Evolutionary conservation across 1,140 invertebrate genomes (phyloP).

Genomic region (Drosophila nigrodunni): DNA sequence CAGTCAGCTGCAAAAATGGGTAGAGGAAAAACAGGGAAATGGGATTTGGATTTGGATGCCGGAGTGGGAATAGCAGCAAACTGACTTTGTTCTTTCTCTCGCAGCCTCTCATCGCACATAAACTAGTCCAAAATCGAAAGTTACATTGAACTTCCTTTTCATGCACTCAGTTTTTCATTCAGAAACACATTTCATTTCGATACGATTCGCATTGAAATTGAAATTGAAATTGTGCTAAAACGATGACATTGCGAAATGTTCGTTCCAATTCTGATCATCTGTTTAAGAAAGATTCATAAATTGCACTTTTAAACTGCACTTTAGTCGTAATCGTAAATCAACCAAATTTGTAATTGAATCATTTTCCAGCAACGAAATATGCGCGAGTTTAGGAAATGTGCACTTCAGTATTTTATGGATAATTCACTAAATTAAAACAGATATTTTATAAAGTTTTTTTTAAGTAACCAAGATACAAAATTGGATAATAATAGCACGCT

Average conservation of each 20-base stretch:
- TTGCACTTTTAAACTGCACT: not conserved
- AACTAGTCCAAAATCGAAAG: conserved; percentile 74
- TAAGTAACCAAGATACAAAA: too few relatives aligned
- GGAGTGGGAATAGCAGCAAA: conserved; percentile 28
- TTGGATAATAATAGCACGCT: too few relatives aligned
- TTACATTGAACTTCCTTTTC: conserved; percentile 61
- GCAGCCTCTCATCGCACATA: conserved; percentile 24
- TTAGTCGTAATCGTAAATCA: not conserved
- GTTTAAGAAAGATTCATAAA: not conserved
- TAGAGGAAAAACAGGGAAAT: not conserved
- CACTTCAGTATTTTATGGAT: too few relatives aligned
- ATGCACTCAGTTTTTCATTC: not conserved
- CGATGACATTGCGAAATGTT: conserved; percentile 20
- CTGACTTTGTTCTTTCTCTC: conserved; percentile 36
- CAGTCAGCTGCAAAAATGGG: not conserved
- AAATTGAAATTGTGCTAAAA: conserved; percentile 28
- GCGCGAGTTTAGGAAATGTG: too few relatives aligned
- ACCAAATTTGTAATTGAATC: too few relatives aligned
- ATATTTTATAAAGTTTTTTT: too few relatives aligned
- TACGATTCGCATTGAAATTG: conserved; percentile 27
- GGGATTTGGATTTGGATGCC: not conserved
- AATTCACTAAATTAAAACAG: too few relatives aligned
- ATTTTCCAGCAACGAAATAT: too few relatives aligned
- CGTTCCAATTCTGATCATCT: not conserved
- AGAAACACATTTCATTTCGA: conserved; percentile 18